Conservation (phyloP, 2,888 invertebrate species). For the Thymelicus lineola region DNA sequence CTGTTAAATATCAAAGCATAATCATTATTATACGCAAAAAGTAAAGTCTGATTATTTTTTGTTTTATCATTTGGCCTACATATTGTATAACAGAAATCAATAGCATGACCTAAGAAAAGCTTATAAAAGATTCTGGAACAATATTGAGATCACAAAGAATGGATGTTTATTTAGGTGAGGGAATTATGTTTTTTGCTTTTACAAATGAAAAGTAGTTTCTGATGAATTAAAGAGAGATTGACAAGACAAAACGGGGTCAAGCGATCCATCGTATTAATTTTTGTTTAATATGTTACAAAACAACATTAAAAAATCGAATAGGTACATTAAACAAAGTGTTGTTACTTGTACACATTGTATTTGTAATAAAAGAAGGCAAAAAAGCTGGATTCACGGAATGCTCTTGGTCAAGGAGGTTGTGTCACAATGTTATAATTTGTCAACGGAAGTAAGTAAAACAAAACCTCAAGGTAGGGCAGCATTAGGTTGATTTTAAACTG, state of each 20-base stretch:
- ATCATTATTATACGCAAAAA: too few species aligned
- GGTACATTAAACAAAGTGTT: too few species aligned
- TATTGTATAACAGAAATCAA: neutral
- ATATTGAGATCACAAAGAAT: slow-evolving; percentile 1
- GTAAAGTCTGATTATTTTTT: neutral
- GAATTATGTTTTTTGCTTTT: slow-evolving; percentile 3
- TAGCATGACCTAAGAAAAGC: neutral
- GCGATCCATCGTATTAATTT: neutral
- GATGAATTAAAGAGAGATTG: slow-evolving; percentile 4
- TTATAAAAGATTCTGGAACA: slow-evolving; percentile 2
- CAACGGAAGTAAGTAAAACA: too few species aligned
- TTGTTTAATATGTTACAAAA: neutral
- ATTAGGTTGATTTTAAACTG: too few species aligned
- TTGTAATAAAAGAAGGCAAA: too few species aligned
- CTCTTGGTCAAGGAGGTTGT: too few species aligned
- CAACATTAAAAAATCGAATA: neutral
- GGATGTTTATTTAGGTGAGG: slow-evolving; percentile 7
- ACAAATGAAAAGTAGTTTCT: neutral
- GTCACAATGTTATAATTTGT: too few species aligned
- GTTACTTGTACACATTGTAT: too few species aligned
- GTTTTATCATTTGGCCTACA: neutral
- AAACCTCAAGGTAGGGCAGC: too few species aligned
- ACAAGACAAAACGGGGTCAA: neutral
- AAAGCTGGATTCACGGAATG: too few species aligned
- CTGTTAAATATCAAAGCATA: too few species aligned